Percentiles rank a stretch among this genome's conserved stretches.
Evolutionary conservation across 2,113 vertebrate species (phyloP).

Genomic region (Chauna torquata): DNA sequence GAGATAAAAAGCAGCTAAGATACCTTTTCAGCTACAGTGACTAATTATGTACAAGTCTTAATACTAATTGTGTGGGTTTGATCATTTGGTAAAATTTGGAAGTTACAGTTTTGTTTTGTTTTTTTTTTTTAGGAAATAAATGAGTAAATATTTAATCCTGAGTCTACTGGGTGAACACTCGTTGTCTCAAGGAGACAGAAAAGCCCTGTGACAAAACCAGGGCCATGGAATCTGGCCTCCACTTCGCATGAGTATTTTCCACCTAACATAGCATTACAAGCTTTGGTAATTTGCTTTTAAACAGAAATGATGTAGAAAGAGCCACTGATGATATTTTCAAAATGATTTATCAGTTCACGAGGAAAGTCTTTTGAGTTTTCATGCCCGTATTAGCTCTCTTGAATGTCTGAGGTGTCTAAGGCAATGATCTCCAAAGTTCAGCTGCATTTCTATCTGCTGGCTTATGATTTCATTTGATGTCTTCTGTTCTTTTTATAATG

Average conservation of each 20-base stretch:
- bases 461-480: not conserved
- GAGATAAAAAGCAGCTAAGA: constrained; percentile 30
- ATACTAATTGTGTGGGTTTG: not conserved
- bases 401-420: not conserved
- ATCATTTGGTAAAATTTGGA: constrained; percentile 14
- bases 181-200: not conserved
- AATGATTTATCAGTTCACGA: not conserved
- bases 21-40: constrained; percentile 11
- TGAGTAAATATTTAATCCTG: not conserved
- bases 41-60: constrained; percentile 18
- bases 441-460: not conserved
- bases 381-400: not conserved
- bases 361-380: not conserved
- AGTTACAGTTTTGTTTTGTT: not conserved
- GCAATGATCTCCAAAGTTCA: not conserved
- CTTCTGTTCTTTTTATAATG: not conserved
- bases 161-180: not conserved
- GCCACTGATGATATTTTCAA: not conserved
- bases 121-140: not conserved
- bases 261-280: not conserved
- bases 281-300: not conserved
- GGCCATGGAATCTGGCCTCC: not conserved
- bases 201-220: not conserved
- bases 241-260: not conserved
- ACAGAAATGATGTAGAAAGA: not conserved